Evolutionary conservation across 2,797 vertebrate genomes (phyloP).

Genomic region (Paramormyrops hopkinsi): DNA sequence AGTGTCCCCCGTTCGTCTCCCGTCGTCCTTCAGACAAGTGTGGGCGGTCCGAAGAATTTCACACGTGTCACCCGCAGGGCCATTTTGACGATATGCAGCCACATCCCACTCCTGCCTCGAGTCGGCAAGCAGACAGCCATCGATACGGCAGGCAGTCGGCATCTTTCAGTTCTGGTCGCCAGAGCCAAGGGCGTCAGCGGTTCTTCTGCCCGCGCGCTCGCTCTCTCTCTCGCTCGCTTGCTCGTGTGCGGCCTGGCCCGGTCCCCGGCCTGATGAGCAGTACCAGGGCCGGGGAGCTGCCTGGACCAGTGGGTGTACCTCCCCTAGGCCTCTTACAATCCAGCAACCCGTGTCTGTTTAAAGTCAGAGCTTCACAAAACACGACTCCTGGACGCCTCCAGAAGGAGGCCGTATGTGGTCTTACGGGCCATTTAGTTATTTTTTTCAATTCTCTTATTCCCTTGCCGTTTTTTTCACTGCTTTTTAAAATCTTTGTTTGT

Average conservation of each 20-base stretch:
- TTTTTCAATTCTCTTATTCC: background rate
- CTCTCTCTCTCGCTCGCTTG: background rate
- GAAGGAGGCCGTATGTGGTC: background rate
- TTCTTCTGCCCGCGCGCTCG: background rate
- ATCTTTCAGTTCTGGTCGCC: background rate
- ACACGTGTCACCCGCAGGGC: constrained; percentile 42
- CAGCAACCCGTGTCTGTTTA: background rate
- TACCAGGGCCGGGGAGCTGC: background rate
- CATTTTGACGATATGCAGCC: background rate
- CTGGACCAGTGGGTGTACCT: background rate
- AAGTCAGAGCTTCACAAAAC: background rate
- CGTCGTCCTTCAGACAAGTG: constrained; percentile 26
- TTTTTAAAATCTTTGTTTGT: background rate
- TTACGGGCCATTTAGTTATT: background rate
- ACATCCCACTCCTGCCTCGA: constrained; percentile 26
- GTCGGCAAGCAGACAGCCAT: constrained; percentile 13
- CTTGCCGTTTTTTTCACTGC: background rate
- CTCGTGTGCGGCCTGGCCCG: background rate
- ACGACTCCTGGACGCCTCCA: background rate
- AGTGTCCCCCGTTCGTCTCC: constrained; percentile 32
- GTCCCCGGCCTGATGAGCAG: background rate
- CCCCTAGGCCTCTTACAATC: background rate
- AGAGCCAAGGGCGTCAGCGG: background rate
- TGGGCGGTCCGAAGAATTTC: constrained; percentile 46
- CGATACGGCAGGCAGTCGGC: background rate